Evolutionary conservation across 2,888 invertebrate genomes (phyloP).

Genomic region (Drosophila anceps): DNA sequence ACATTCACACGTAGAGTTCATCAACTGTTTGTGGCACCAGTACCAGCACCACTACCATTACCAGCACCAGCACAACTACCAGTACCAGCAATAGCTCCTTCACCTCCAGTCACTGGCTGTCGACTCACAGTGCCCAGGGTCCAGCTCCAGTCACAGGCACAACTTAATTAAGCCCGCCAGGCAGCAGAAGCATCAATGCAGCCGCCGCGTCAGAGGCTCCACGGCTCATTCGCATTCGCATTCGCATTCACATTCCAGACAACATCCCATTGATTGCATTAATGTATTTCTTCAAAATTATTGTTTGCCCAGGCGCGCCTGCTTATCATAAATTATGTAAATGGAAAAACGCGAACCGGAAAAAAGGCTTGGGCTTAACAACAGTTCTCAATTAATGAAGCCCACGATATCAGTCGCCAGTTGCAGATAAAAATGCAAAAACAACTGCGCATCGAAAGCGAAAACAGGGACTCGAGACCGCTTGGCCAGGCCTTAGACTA

Average conservation of each 20-base stretch:
- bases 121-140: slow-evolving; percentile 2
- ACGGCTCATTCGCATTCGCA: slow-evolving; percentile 21
- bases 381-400: slow-evolving; percentile 85
- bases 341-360: slow-evolving; percentile 81
- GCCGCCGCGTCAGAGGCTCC: slow-evolving; percentile 40
- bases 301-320: slow-evolving; percentile 84
- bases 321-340: slow-evolving; percentile 85
- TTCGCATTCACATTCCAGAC: slow-evolving; percentile 53
- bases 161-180: slow-evolving; percentile 74
- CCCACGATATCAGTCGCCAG: slow-evolving; percentile 78
- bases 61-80: neutral
- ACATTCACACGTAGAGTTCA: slow-evolving; percentile 81
- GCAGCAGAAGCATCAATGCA: slow-evolving; percentile 60
- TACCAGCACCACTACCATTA: neutral
- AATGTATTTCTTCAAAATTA: slow-evolving; percentile 84
- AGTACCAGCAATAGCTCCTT: neutral
- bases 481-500: slow-evolving; percentile 50
- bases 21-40: slow-evolving; percentile 79
- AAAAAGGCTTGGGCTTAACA: slow-evolving; percentile 81
- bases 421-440: slow-evolving; percentile 72
- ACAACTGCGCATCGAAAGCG: slow-evolving; percentile 61
- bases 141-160: slow-evolving; percentile 52
- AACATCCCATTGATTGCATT: slow-evolving; percentile 80
- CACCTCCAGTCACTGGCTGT: slow-evolving; percentile 1
- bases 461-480: slow-evolving; percentile 37